Conservation (phyloP, 2,888 invertebrate genomes). For the Diarsia mendica region DNA sequence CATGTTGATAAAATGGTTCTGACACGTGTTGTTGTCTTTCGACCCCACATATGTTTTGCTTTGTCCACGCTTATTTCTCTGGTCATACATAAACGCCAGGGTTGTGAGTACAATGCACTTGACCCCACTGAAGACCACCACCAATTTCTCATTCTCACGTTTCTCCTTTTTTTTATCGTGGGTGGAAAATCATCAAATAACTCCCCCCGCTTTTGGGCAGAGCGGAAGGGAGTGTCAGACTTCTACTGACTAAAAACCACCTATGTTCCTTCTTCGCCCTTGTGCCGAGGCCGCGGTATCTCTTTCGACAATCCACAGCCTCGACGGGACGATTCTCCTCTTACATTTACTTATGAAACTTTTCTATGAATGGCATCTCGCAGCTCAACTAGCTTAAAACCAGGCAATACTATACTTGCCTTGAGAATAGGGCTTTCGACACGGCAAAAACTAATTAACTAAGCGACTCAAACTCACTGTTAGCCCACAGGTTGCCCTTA, state of each 20-base stretch:
- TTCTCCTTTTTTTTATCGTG: no score
- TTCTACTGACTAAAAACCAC: no score
- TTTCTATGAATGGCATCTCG: background rate
- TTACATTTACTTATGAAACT: no score
- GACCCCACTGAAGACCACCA: background rate
- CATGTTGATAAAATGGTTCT: background rate
- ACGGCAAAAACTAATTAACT: background rate
- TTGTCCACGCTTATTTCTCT: background rate
- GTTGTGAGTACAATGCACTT: background rate
- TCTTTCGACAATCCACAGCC: no score
- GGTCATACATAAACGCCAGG: background rate
- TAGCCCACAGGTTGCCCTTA: no score
- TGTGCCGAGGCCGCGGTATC: no score
- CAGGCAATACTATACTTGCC: background rate
- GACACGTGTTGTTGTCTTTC: background rate
- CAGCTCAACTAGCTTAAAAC: background rate
- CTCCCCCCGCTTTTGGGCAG: no score
- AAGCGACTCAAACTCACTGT: no score
- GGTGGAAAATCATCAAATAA: no score
- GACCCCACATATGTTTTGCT: background rate
- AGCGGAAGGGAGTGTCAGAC: no score
- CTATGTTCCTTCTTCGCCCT: no score
- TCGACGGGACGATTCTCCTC: no score
- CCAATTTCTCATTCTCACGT: background rate
- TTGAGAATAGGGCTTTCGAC: background rate